phyloP scores from a whole-genome alignment of 2,113 vertebrate genomes.

The Coptodon rendalli region DNA sequence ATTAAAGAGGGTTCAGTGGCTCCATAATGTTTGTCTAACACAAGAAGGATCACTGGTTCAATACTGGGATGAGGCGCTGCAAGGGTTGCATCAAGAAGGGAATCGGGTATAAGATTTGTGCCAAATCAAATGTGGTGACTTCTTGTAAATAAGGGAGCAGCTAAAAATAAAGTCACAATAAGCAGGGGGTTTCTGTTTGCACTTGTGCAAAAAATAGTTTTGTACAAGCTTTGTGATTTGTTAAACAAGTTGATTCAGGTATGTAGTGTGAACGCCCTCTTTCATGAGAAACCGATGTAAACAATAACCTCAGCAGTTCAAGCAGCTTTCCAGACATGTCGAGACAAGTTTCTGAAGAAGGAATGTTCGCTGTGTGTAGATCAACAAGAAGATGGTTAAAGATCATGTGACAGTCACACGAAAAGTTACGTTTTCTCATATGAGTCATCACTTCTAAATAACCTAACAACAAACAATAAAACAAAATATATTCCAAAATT shows the following conservation, averaged over 20 bases:
- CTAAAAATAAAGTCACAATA: not conserved
- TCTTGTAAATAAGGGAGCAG: not conserved
- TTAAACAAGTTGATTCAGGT: not conserved
- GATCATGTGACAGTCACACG: rapidly evolving
- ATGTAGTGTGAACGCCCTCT: not conserved
- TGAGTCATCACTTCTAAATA: rapidly evolving
- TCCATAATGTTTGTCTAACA: not conserved
- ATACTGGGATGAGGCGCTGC: not conserved
- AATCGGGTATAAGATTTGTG: not conserved
- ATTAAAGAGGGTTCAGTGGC: not conserved
- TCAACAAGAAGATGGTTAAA: rapidly evolving
- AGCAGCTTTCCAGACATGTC: not conserved
- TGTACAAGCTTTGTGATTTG: rapidly evolving
- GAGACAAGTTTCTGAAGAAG: not conserved
- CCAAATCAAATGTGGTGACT: rapidly evolving
- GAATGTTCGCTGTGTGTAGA: not conserved
- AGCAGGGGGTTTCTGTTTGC: not conserved
- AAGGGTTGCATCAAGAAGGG: not conserved
- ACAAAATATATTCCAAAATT: not conserved
- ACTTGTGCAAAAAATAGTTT: rapidly evolving
- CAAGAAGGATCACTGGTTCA: rapidly evolving
- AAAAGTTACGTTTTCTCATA: rapidly evolving
- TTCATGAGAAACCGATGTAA: not conserved
- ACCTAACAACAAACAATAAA: rapidly evolving
- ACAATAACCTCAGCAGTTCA: not conserved